A percentile compares a stretch with the other conserved stretches of the same genome.
These are phyloP conservation scores for Antechinus flavipes DNA, from an alignment of 2,113 vertebrate genomes.

Conservation along the genomic window DNA sequence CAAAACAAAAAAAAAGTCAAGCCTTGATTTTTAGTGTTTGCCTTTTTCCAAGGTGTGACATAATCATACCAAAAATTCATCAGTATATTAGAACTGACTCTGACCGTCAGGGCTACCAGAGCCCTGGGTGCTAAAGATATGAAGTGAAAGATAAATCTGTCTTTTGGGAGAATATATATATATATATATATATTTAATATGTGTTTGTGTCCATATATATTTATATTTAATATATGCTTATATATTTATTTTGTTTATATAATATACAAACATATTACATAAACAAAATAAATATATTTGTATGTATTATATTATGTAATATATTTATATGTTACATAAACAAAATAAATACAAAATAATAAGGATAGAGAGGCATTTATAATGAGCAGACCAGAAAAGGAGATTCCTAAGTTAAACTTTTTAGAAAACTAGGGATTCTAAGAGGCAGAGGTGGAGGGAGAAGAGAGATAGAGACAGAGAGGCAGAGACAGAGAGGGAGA, in stretches of 20 bases:
- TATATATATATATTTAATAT: too few species aligned
- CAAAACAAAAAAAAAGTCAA: not conserved
- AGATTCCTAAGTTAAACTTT: not conserved
- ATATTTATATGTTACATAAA: too few species aligned
- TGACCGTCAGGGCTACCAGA: not conserved
- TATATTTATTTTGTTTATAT: too few species aligned
- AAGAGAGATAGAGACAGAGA: too few species aligned
- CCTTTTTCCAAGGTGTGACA: not conserved
- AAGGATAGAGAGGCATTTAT: not conserved
- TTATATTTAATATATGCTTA: too few species aligned
- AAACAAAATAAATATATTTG: too few species aligned
- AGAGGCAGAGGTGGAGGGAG: too few species aligned
- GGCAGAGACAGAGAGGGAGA: too few species aligned
- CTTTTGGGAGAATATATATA: not conserved
- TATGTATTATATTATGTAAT: too few species aligned
- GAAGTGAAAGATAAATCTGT: not conserved
- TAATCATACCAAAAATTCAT: not conserved
- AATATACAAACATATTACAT: too few species aligned
- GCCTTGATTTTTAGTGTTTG: not conserved
- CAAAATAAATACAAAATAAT: not conserved
- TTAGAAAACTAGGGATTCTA: not conserved
- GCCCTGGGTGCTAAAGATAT: not conserved
- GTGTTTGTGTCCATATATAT: too few species aligned
- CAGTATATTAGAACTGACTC: not conserved
- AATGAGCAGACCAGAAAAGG: not conserved